phyloP scores from a whole-genome alignment of 1,140 invertebrate genomes.

The Phenacoccus solenopsis region DNA sequence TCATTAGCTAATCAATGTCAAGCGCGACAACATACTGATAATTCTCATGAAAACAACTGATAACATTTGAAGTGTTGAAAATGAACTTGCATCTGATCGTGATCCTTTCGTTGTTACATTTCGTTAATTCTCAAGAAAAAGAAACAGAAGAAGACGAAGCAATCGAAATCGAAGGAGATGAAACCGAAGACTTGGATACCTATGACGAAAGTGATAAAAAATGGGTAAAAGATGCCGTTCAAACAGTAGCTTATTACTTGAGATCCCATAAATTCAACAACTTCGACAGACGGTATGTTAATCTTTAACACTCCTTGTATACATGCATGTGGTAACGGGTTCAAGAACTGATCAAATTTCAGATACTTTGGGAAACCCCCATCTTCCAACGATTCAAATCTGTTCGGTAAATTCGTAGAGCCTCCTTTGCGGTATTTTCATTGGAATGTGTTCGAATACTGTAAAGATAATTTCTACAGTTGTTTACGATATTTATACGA shows the following conservation, averaged over 20 bases:
- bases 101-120: no score
- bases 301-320: not conserved
- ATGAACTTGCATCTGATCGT: no score
- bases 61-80: no score
- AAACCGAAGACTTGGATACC: not conserved
- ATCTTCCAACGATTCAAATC: slow-evolving; percentile 24
- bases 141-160: not conserved
- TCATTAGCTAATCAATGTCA: no score
- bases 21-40: no score
- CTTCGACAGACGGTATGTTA: slow-evolving; percentile 40
- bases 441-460: slow-evolving; percentile 45
- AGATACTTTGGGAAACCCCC: not conserved
- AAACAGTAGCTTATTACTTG: slow-evolving; percentile 45
- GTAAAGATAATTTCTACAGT: slow-evolving; percentile 37
- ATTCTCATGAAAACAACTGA: no score
- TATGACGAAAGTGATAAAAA: slow-evolving; percentile 6
- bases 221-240: slow-evolving; percentile 25
- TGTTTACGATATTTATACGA: slow-evolving; percentile 42
- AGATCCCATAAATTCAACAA: slow-evolving; percentile 47
- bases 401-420: slow-evolving; percentile 38
- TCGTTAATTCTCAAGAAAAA: not conserved
- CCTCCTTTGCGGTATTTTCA: slow-evolving; percentile 41
- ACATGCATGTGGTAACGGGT: not conserved
- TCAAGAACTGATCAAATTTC: not conserved
- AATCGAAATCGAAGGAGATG: not conserved